Conservation (phyloP, 2,888 invertebrate genomes). For the Sesia apiformis region DNA sequence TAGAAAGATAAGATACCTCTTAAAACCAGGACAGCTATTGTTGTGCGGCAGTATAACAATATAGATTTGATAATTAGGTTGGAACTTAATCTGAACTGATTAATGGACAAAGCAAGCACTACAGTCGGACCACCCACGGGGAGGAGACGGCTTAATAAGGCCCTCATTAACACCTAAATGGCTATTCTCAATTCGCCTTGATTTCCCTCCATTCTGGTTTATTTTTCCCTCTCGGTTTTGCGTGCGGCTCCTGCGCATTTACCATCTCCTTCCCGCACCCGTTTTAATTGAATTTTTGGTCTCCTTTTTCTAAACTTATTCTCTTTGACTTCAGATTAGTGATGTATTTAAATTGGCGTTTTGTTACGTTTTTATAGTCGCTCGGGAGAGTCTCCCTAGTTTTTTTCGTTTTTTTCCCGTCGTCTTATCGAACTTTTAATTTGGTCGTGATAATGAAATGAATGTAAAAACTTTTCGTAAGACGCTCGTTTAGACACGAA, state of each 20-base stretch:
- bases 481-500: not conserved
- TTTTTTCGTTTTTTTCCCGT: conserved; percentile 23
- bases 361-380: conserved; percentile 64
- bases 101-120: conserved; percentile 61
- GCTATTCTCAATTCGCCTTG: conserved; percentile 70
- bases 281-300: conserved; percentile 66
- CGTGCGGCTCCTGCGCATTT: conserved; percentile 29
- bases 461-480: conserved; percentile 10
- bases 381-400: conserved; percentile 22
- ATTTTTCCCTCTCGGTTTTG: conserved; percentile 44
- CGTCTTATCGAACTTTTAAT: conserved; percentile 56
- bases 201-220: conserved; percentile 66
- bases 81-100: conserved; percentile 57
- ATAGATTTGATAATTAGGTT: conserved; percentile 55
- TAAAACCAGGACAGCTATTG: conserved; percentile 18
- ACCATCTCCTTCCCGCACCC: conserved; percentile 39
- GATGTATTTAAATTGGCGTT: conserved; percentile 70
- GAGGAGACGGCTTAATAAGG: conserved; percentile 72
- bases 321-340: conserved; percentile 72
- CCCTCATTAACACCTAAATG: conserved; percentile 74
- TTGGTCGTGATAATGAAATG: conserved; percentile 45
- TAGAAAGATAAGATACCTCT: not conserved
- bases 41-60: conserved; percentile 28
- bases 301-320: conserved; percentile 67
- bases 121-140: conserved; percentile 66